A percentile compares a stretch with the other conserved stretches of the same genome.
These are phyloP conservation scores for Oppia nitens DNA, from an alignment of 1,140 invertebrate genomes.

Conservation along the genomic window DNA sequence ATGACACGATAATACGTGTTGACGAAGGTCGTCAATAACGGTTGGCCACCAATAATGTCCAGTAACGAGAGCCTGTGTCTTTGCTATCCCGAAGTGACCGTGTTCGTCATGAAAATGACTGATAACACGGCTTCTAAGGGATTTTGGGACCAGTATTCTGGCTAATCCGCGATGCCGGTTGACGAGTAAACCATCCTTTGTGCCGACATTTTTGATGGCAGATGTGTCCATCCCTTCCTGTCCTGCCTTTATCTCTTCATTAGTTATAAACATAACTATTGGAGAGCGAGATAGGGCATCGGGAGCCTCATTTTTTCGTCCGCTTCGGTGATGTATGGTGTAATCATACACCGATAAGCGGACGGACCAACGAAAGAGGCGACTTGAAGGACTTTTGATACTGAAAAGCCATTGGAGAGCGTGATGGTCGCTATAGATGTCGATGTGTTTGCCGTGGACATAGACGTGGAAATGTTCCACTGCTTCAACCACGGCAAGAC, in stretches of 20 bases:
- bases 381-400: not conserved
- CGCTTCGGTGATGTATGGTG: not conserved
- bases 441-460: constrained; percentile 1
- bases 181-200: not conserved
- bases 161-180: not conserved
- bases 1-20: not conserved
- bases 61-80: not conserved
- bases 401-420: not conserved
- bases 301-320: constrained; percentile 4
- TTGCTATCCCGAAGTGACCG: not conserved
- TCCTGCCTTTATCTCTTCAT: too few species aligned
- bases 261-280: too few species aligned
- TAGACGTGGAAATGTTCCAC: constrained; percentile 11
- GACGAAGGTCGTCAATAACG: not conserved
- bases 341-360: constrained; percentile 6
- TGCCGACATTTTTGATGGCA: not conserved
- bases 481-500: constrained; percentile 9
- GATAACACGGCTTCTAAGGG: not conserved
- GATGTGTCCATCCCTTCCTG: too few species aligned
- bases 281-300: constrained; percentile 10
- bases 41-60: not conserved
- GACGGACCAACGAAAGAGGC: constrained; percentile 1
- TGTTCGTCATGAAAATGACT: not conserved
- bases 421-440: constrained; percentile 9
- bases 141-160: not conserved